A percentile compares a stretch with the other conserved stretches of the same genome.
These are phyloP conservation scores for Rhagonycha fulva DNA, from an alignment of 2,888 invertebrate genomes.

Conservation along the genomic window DNA sequence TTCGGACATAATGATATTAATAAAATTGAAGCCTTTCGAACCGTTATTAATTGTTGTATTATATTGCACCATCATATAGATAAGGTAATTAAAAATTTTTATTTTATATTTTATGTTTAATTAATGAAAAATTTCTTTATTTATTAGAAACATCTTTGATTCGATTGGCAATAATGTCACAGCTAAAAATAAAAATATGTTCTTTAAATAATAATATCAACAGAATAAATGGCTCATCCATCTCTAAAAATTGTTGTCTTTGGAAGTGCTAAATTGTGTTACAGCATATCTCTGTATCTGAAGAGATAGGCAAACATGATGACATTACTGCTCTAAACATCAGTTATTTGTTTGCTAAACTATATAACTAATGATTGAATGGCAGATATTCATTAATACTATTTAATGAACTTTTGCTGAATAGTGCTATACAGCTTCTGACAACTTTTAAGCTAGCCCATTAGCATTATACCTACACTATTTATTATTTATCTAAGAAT, in stretches of 20 bases:
- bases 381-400: background rate
- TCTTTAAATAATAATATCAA: background rate
- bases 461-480: no score
- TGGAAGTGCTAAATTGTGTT: background rate
- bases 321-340: background rate
- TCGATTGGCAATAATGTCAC: background rate
- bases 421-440: background rate
- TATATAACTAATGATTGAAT: background rate
- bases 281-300: background rate
- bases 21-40: no score
- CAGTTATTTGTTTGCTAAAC: background rate
- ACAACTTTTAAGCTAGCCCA: background rate
- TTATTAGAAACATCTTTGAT: background rate
- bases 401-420: background rate
- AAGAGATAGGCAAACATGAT: background rate
- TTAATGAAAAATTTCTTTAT: no score
- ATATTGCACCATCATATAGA: no score
- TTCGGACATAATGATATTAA: no score
- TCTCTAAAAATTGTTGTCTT: background rate
- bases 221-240: background rate
- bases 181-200: background rate
- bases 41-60: no score
- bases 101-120: no score
- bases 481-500: no score
- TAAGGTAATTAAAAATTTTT: no score